Evolutionary conservation across 2,797 vertebrate genomes (phyloP), one percentile per base, ranked within the genome.

Genomic region (Acanthis flammea): DNA sequence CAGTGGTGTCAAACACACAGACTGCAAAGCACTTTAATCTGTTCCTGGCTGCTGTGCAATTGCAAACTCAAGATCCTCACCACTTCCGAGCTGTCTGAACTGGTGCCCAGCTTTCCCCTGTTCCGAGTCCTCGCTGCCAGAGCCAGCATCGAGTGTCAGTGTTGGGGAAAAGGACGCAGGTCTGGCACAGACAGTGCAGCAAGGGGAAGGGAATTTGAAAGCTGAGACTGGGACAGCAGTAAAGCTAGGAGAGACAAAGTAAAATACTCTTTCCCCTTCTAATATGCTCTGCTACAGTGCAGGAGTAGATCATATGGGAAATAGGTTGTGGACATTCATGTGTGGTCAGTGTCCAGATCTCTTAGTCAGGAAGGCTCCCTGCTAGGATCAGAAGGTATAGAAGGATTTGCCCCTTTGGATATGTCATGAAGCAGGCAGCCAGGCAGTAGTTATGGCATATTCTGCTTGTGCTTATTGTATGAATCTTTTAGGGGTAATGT

Each of bases 1-100:
- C 60, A 74, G 63, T 48, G 62, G 88, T 87, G 75, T 95, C 89
- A 67, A 67, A 53, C 65, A 65, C 66, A 47, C 10, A 27, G 78
- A 58, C 70, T 93, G 73, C 72, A 80, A 88, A 85, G 65, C 22
- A 25, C 70, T 89, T 92, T 61, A 86, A 83, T 89, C 95, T 78
- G 53, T 74, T 77, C 51, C 72, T 89, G 92, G 90, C 78, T 4
- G 41, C 77, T 22, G 0, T 44, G 79, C 95, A 67, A 14, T 68
- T 86, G 76, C 87, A 86, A 73, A 54, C 50, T 66, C 79, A 48
- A 85, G 85, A 93, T 75, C 67, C 50, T 54, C 78, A 28, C 57
- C 86, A 95, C 96, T 96, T 97, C 95, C 95, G 96, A 96, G 88
- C 90, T 91, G 83, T 47, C 88, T 85, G 79, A 94, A 94, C 77